These are phyloP conservation scores for Lochmaea crataegi DNA, from an alignment of 2,888 invertebrate species.

Conservation along the genomic window DNA sequence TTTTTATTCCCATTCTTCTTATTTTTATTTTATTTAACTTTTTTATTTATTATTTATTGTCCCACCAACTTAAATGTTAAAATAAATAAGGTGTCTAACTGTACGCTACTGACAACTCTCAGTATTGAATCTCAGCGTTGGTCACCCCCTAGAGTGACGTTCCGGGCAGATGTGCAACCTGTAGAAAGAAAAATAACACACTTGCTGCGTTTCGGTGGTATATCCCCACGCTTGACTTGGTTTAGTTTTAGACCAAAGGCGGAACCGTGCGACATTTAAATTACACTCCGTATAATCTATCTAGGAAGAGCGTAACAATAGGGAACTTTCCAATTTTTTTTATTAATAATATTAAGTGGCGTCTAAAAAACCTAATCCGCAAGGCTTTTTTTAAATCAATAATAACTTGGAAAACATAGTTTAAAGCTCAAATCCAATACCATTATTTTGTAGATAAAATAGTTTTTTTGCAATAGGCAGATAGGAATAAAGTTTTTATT, in stretches of 20 bases:
- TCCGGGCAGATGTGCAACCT: conserved; percentile 54
- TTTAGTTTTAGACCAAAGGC: conserved; percentile 33
- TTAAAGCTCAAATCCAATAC: too few relatives aligned
- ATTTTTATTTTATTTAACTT: too few relatives aligned
- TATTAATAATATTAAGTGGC: too few relatives aligned
- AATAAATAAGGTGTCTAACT: background rate
- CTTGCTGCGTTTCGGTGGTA: conserved; percentile 45
- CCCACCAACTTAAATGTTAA: background rate
- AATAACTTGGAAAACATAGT: too few relatives aligned
- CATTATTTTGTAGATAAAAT: too few relatives aligned
- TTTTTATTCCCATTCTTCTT: too few relatives aligned
- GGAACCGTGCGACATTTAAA: conserved; percentile 1
- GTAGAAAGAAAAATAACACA: conserved; percentile 53
- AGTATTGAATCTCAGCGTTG: conserved; percentile 33
- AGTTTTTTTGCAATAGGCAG: too few relatives aligned
- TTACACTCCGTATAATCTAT: background rate
- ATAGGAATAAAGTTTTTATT: too few relatives aligned
- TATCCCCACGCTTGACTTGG: conserved; percentile 41
- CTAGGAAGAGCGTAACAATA: background rate
- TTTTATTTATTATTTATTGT: too few relatives aligned
- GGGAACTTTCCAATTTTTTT: too few relatives aligned
- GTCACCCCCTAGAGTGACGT: conserved; percentile 46
- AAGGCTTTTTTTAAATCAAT: too few relatives aligned
- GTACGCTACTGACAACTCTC: conserved; percentile 30
- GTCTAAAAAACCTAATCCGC: too few relatives aligned